phyloP scores from a whole-genome alignment of 2,113 vertebrate genomes.

The Platichthys flesus region DNA sequence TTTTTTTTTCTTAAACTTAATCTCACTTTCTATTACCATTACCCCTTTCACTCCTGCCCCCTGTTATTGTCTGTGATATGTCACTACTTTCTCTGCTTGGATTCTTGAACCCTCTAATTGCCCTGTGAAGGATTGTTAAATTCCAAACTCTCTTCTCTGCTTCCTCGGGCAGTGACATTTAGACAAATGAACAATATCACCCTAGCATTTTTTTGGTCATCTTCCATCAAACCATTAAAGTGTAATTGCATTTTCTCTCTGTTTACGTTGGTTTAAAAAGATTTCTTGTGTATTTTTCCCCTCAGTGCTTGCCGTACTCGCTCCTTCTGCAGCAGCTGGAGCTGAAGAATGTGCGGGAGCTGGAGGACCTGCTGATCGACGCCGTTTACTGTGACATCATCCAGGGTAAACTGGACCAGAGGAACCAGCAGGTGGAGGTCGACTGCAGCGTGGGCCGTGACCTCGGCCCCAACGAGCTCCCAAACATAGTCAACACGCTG shows the following conservation, averaged over 20 bases:
- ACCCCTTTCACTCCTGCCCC: conserved; percentile 39
- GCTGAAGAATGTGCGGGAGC: conserved; percentile 95
- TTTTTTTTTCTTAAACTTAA: conserved; percentile 30
- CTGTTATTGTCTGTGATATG: conserved; percentile 52
- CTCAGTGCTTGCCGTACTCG: conserved; percentile 93
- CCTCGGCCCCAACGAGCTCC: conserved; percentile 94
- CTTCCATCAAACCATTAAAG: conserved; percentile 34
- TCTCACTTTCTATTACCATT: conserved; percentile 46
- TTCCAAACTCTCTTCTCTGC: conserved; percentile 34
- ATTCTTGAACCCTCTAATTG: conserved; percentile 61
- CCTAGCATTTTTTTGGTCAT: conserved; percentile 2
- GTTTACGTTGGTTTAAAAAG: conserved; percentile 15
- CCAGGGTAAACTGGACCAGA: conserved; percentile 97
- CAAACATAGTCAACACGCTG: conserved; percentile 92
- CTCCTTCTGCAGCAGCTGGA: conserved; percentile 97
- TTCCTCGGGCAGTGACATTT: conserved; percentile 65
- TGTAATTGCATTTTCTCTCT: conserved; percentile 28
- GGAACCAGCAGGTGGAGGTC: conserved; percentile 97
- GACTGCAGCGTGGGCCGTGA: conserved; percentile 97
- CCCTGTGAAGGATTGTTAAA: conserved; percentile 49
- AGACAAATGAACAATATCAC: conserved; percentile 60
- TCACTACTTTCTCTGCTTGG: conserved; percentile 35
- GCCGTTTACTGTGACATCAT: conserved; percentile 99
- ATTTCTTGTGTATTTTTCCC: neutral
- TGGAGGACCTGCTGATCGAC: conserved; percentile 98